These are phyloP conservation scores for Agrochola macilenta DNA, from an alignment of 2,888 invertebrate genomes.

Conservation along the genomic window DNA sequence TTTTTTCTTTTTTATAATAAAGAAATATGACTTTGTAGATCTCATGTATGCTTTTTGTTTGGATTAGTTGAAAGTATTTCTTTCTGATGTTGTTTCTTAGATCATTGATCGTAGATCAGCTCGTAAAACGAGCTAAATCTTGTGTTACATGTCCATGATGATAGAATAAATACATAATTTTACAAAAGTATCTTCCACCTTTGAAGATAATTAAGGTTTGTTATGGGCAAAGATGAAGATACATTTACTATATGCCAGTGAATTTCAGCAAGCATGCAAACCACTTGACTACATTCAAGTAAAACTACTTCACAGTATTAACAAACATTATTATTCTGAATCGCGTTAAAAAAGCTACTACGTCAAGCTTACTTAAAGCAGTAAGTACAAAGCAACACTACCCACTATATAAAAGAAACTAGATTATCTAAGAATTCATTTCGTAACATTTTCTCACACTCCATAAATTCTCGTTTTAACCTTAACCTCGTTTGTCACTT, in stretches of 20 bases:
- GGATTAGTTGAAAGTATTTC: neutral
- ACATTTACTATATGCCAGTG: neutral
- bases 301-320: conserved; percentile 25
- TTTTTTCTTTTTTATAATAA: neutral
- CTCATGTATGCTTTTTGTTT: neutral
- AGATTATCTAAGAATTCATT: conserved; percentile 61
- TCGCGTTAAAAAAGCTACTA: conserved; percentile 42
- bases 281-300: neutral
- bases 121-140: neutral
- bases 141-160: neutral
- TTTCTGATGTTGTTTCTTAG: neutral
- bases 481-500: conserved; percentile 59
- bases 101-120: neutral
- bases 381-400: conserved; percentile 33
- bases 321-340: conserved; percentile 23
- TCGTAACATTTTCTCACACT: conserved; percentile 52
- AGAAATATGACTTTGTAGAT: conserved; percentile 9
- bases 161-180: neutral
- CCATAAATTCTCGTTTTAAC: conserved; percentile 55
- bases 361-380: conserved; percentile 23
- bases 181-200: neutral
- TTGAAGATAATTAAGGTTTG: neutral
- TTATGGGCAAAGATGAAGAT: neutral
- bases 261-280: neutral
- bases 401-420: conserved; percentile 47